Percentiles rank a stretch among this genome's conserved stretches.
Conservation (phyloP, 2,888 invertebrate genomes). For the Tachina grossa region DNA sequence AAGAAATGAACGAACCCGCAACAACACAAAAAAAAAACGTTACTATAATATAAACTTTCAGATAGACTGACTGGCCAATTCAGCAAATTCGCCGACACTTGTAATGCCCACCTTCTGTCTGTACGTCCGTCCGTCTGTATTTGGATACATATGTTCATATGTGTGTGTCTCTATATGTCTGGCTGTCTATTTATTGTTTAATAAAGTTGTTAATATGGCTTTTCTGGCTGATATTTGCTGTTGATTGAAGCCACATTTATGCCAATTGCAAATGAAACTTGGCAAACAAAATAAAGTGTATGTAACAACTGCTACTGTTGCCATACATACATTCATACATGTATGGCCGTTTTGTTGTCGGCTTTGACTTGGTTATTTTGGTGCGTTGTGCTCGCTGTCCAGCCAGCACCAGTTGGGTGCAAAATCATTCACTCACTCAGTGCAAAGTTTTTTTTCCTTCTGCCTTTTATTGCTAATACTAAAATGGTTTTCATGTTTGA, state of each 20-base stretch:
- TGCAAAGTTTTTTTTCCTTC: conserved; percentile 11
- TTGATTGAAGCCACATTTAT: conserved; percentile 72
- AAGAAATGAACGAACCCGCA: conserved; percentile 7
- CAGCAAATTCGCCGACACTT: conserved; percentile 62
- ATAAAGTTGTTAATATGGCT: conserved; percentile 63
- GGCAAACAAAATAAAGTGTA: conserved; percentile 54
- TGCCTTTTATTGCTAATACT: conserved; percentile 23
- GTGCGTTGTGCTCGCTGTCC: neutral
- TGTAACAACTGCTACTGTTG: conserved; percentile 38
- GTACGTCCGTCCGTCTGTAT: neutral
- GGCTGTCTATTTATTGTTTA: conserved; percentile 52
- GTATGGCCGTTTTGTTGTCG: conserved; percentile 11
- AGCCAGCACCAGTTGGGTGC: conserved; percentile 41
- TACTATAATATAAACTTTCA: neutral
- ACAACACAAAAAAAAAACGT: conserved; percentile 4
- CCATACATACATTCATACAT: neutral
- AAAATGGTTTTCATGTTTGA: conserved; percentile 62
- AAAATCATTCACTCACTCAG: conserved; percentile 45
- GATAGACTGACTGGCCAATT: conserved; percentile 45
- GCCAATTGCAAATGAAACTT: conserved; percentile 71
- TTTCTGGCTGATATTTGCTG: conserved; percentile 60
- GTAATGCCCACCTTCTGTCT: conserved; percentile 54
- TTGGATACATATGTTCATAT: neutral
- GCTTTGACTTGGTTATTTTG: conserved; percentile 25
- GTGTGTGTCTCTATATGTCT: neutral